phyloP scores from a whole-genome alignment of 2,797 vertebrate species.

The Capromys pilorides region DNA sequence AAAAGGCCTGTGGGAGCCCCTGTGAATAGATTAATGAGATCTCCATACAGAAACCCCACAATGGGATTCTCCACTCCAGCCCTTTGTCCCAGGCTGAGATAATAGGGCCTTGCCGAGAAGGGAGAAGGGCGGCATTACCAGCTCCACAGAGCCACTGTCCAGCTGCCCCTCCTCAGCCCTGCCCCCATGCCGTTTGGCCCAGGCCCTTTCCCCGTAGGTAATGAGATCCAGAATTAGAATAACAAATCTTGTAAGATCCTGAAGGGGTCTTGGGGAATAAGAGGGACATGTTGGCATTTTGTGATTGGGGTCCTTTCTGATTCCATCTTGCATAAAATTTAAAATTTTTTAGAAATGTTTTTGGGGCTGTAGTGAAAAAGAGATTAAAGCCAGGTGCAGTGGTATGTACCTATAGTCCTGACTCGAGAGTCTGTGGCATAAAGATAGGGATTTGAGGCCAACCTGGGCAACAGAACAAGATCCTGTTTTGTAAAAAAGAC shows the following conservation, averaged over 20 bases:
- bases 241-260: background rate
- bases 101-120: constrained; percentile 85
- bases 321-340: background rate
- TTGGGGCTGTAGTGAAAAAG: background rate
- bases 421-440: background rate
- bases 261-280: background rate
- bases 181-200: background rate
- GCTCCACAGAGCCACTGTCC: background rate
- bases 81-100: constrained; percentile 93
- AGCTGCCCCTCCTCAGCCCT: constrained; percentile 51
- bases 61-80: constrained; percentile 91
- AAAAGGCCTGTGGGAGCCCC: constrained; percentile 86
- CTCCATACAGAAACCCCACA: constrained; percentile 96
- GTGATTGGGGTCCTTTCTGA: background rate
- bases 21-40: constrained; percentile 99
- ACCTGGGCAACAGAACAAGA: background rate
- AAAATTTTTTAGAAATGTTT: background rate
- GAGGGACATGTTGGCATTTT: background rate
- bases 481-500: background rate
- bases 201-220: background rate
- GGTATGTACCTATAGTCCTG: background rate
- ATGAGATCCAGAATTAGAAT: constrained; percentile 9
- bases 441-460: background rate
- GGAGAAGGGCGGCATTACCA: constrained; percentile 25
- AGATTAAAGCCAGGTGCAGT: background rate